Conservation (phyloP, 1,140 invertebrate genomes). For the Dendrolimus kikuchii region DNA sequence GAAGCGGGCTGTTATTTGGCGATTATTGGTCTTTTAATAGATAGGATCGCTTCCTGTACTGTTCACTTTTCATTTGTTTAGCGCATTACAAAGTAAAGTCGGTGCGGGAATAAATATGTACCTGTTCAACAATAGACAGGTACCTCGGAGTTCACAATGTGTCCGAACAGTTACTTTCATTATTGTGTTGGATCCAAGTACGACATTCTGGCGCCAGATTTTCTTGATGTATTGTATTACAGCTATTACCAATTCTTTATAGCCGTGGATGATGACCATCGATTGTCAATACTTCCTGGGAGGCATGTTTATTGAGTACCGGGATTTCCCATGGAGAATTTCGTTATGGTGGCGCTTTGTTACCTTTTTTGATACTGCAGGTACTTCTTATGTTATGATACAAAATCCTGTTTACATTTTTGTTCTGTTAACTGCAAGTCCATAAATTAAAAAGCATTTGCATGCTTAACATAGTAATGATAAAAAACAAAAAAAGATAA, state of each 20-base stretch:
- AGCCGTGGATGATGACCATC: constrained; percentile 15
- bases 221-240: constrained; percentile 38
- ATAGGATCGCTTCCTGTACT: constrained; percentile 50
- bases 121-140: constrained; percentile 49
- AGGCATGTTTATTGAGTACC: constrained; percentile 22
- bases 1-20: constrained; percentile 33
- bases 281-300: constrained; percentile 22
- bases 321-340: constrained; percentile 13
- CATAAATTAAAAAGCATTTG: too few relatives aligned
- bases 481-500: too few relatives aligned
- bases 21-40: constrained; percentile 31
- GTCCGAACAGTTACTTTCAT: constrained; percentile 32
- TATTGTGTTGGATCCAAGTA: constrained; percentile 41
- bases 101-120: constrained; percentile 30
- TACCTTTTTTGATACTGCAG: too few relatives aligned
- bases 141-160: constrained; percentile 37
- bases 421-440: too few relatives aligned
- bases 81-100: constrained; percentile 22
- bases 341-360: not conserved
- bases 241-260: constrained; percentile 21
- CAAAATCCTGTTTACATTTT: too few relatives aligned
- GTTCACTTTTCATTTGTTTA: constrained; percentile 36
- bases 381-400: too few relatives aligned
- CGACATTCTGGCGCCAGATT: constrained; percentile 56
- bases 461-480: too few relatives aligned